Percentiles rank a stretch among this genome's conserved stretches.
Evolutionary conservation across 1,140 invertebrate genomes (phyloP).

Genomic region (Diachasma alloeum): DNA sequence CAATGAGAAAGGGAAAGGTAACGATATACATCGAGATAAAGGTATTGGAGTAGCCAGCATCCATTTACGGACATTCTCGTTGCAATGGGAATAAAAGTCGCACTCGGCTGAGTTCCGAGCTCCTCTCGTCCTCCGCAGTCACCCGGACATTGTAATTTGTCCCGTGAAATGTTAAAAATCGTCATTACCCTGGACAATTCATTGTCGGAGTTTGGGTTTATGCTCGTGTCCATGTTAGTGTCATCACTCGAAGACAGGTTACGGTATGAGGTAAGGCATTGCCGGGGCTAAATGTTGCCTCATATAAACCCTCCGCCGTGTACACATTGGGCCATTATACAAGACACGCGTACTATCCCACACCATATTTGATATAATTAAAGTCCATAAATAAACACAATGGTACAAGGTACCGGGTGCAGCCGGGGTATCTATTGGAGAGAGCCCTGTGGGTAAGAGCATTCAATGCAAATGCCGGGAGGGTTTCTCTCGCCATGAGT

Average conservation of each 20-base stretch:
- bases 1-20: not conserved
- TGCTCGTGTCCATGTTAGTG: not conserved
- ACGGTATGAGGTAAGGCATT: not conserved
- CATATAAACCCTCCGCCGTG: conserved; percentile 22
- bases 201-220: no score
- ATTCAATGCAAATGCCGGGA: conserved; percentile 41
- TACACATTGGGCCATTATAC: conserved; percentile 37
- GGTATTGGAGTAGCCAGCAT: conserved; percentile 9
- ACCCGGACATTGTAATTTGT: not conserved
- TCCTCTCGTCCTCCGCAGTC: not conserved
- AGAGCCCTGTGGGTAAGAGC: conserved; percentile 32
- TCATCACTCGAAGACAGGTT: not conserved
- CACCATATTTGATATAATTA: conserved; percentile 45
- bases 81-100: conserved; percentile 1
- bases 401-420: conserved; percentile 42
- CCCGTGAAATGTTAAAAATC: not conserved
- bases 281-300: conserved; percentile 29
- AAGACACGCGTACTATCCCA: conserved; percentile 34
- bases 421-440: conserved; percentile 30
- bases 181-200: no score
- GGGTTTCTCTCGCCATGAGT: conserved; percentile 15
- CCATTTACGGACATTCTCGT: conserved; percentile 14
- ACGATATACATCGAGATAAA: conserved; percentile 30
- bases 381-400: conserved; percentile 44
- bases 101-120: not conserved